Evolutionary conservation across 2,888 invertebrate genomes (phyloP).

Genomic region (Koerneria pararmatus): DNA sequence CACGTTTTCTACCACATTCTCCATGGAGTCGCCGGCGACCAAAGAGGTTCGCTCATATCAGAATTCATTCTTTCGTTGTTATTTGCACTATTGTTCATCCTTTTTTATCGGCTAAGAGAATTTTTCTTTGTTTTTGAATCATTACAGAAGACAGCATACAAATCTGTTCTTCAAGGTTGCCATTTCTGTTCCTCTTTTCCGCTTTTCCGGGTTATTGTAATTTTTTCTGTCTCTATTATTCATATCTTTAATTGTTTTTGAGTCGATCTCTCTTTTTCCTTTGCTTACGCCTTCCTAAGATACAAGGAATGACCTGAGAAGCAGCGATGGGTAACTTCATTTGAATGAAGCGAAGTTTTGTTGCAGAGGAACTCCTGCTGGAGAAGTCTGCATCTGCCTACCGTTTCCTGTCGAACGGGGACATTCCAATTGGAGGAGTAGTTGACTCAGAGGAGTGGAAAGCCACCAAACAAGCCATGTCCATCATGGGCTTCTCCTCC

Average conservation of each 20-base stretch:
- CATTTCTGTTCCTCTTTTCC: too few species aligned
- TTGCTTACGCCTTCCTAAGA: too few species aligned
- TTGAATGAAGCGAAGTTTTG: too few species aligned
- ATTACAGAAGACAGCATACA: too few species aligned
- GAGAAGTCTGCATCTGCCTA: constrained; percentile 88
- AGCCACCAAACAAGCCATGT: constrained; percentile 90
- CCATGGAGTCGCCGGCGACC: constrained; percentile 80
- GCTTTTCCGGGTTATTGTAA: too few species aligned
- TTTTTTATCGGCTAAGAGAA: background rate
- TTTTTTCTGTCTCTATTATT: too few species aligned
- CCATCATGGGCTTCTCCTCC: constrained; percentile 92
- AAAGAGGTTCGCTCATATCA: constrained; percentile 67
- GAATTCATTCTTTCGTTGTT: constrained; percentile 36
- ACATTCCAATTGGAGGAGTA: constrained; percentile 77
- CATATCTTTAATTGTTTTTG: too few species aligned
- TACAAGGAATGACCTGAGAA: too few species aligned
- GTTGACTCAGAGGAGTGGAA: constrained; percentile 86
- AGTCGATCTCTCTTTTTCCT: too few species aligned
- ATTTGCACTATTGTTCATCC: background rate
- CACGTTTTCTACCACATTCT: constrained; percentile 98
- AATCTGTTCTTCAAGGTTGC: too few species aligned
- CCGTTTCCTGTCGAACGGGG: constrained; percentile 82
- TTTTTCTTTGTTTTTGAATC: background rate
- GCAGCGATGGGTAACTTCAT: background rate
- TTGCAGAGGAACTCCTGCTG: constrained; percentile 71